Evolutionary conservation across 1,140 invertebrate species (phyloP).

Genomic region (Monochamus saltuarius): DNA sequence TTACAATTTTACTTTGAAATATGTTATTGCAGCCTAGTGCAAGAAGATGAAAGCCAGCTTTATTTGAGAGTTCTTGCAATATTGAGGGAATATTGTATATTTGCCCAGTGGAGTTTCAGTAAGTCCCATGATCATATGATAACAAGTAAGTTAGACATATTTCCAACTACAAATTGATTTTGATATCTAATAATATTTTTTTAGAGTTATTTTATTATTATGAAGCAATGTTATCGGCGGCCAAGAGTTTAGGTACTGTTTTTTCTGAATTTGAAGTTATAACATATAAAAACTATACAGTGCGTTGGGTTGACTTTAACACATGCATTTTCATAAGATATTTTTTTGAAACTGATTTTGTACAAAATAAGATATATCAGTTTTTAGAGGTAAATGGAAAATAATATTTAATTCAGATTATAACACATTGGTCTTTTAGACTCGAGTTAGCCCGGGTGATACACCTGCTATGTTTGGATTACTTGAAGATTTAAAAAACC

Average conservation of each 20-base stretch:
- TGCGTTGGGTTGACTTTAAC: constrained; percentile 43
- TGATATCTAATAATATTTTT: constrained; percentile 15
- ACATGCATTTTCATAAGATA: constrained; percentile 41
- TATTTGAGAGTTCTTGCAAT: constrained; percentile 38
- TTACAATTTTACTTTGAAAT: background rate
- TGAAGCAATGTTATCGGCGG: constrained; percentile 39
- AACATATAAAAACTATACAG: constrained; percentile 36
- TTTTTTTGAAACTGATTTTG: constrained; percentile 40
- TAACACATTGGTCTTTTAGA: constrained; percentile 19
- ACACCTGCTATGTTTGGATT: constrained; percentile 26
- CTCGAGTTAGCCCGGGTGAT: constrained; percentile 24
- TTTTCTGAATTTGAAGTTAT: constrained; percentile 40
- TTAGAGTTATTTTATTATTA: constrained; percentile 41
- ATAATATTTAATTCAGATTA: background rate
- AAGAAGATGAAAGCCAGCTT: constrained; percentile 40
- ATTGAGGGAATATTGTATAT: constrained; percentile 38
- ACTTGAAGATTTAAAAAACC: constrained; percentile 28
- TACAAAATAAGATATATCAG: constrained; percentile 29
- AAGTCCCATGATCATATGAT: constrained; percentile 24
- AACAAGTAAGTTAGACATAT: constrained; percentile 12
- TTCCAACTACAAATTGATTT: background rate
- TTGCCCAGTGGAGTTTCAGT: constrained; percentile 37
- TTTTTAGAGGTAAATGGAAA: constrained; percentile 26
- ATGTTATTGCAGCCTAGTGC: constrained; percentile 24
- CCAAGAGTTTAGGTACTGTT: constrained; percentile 36